These are phyloP conservation scores for Buathra laborator DNA, from an alignment of 2,888 invertebrate species.

Conservation along the genomic window DNA sequence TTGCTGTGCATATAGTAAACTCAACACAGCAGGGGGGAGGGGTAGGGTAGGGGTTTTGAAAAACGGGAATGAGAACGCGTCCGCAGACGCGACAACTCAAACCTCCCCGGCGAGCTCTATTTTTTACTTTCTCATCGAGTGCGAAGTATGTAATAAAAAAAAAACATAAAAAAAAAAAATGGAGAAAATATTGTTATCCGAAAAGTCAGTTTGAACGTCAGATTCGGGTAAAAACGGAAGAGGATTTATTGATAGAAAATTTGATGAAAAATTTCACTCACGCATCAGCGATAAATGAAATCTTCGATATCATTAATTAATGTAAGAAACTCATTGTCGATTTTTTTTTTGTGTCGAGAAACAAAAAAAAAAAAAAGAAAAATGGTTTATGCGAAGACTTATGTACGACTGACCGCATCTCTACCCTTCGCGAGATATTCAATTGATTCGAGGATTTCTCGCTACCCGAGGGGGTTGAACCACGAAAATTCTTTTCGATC, in stretches of 20 bases:
- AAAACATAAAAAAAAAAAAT: not conserved
- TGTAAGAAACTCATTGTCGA: not conserved
- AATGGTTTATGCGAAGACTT: conserved; percentile 1
- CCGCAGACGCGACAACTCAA: conserved; percentile 37
- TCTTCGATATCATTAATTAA: not conserved
- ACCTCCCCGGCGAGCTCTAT: conserved; percentile 36
- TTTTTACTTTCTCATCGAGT: conserved; percentile 53
- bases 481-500: conserved; percentile 55
- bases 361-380: not conserved
- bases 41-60: conserved; percentile 40
- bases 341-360: not conserved
- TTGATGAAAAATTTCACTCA: not conserved
- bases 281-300: not conserved
- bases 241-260: not conserved
- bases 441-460: conserved; percentile 46
- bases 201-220: not conserved
- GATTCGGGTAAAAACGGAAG: not conserved
- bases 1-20: conserved; percentile 44
- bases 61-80: conserved; percentile 49
- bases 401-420: not conserved
- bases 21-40: conserved; percentile 29
- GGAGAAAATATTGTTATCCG: not conserved
- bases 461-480: conserved; percentile 25
- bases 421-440: conserved; percentile 44
- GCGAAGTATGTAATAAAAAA: conserved; percentile 18